Evolutionary conservation across 2,113 vertebrate species (phyloP).

Genomic region (Pseudorectes ferrugineus): DNA sequence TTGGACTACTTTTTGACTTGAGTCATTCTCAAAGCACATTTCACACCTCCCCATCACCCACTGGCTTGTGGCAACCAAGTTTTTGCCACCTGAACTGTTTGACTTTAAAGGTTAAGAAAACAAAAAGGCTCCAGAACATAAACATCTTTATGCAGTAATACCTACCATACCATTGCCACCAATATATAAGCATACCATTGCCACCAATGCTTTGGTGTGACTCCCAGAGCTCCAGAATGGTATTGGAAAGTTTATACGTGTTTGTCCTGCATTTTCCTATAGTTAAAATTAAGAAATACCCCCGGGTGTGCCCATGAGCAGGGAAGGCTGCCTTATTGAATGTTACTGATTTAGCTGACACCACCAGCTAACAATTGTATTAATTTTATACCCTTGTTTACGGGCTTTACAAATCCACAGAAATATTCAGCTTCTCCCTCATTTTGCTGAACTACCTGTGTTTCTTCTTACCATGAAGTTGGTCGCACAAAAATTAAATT

Average conservation of each 20-base stretch:
- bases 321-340: neutral
- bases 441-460: neutral
- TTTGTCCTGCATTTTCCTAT: neutral
- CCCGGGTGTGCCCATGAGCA: neutral
- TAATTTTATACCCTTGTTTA: neutral
- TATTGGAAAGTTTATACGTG: neutral
- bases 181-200: neutral
- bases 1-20: neutral
- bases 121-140: neutral
- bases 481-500: neutral
- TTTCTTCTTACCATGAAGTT: neutral
- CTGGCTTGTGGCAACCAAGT: neutral
- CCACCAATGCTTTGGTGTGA: neutral
- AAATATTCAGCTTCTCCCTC: neutral
- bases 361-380: neutral
- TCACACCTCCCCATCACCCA: neutral
- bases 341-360: neutral
- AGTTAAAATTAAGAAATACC: neutral
- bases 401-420: neutral
- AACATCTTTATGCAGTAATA: neutral
- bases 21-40: constrained; percentile 18
- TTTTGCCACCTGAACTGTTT: constrained; percentile 21
- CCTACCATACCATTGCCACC: neutral
- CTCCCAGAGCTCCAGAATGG: neutral
- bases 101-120: constrained; percentile 13